Conservation (phyloP, 2,797 vertebrate species). For the Dendrocincla fuliginosa region DNA sequence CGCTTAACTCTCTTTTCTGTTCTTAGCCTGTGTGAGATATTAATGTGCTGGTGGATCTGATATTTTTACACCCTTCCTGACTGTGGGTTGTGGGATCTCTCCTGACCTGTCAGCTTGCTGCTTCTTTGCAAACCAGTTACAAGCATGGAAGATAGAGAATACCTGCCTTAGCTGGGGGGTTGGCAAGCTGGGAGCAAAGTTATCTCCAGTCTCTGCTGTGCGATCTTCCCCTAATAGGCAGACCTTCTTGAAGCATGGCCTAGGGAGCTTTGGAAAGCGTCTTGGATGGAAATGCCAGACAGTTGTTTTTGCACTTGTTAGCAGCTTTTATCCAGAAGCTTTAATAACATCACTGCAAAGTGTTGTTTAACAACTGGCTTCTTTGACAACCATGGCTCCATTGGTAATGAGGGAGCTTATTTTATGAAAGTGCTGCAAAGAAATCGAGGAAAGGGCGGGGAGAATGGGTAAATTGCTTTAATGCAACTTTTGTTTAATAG, state of each 20-base stretch:
- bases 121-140: background rate
- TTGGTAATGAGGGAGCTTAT: constrained; percentile 32
- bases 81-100: background rate
- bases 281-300: constrained; percentile 2
- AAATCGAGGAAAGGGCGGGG: background rate
- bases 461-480: background rate
- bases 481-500: constrained; percentile 1
- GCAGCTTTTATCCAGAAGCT: constrained; percentile 23
- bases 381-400: background rate
- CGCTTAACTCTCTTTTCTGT: background rate
- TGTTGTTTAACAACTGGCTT: constrained; percentile 44
- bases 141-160: background rate
- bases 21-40: background rate
- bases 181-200: rapidly evolving
- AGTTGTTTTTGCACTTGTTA: constrained; percentile 33
- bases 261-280: background rate
- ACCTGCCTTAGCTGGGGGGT: background rate
- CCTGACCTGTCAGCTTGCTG: background rate
- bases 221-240: background rate
- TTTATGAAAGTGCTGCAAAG: background rate
- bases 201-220: background rate
- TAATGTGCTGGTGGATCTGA: background rate
- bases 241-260: background rate
- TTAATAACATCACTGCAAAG: constrained; percentile 21
- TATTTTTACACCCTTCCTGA: background rate